phyloP scores from a whole-genome alignment of 2,797 vertebrate genomes.

The Simalia tracyae region DNA sequence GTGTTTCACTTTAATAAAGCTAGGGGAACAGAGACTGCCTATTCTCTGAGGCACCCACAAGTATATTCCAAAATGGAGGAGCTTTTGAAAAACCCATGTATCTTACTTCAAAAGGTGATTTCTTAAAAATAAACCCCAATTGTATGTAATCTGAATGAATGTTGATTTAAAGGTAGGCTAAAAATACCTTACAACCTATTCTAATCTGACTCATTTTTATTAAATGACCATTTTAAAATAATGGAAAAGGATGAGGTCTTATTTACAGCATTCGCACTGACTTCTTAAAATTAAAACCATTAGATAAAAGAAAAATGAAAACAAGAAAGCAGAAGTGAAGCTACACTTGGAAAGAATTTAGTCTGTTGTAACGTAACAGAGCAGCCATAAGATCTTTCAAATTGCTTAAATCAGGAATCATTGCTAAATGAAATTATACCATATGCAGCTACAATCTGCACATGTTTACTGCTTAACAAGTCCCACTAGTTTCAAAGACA shows the following conservation, averaged over 20 bases:
- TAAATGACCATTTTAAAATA: background rate
- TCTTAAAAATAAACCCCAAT: background rate
- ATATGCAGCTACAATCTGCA: background rate
- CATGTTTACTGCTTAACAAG: background rate
- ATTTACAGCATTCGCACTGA: background rate
- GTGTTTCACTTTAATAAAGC: conserved; percentile 68
- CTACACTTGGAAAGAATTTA: background rate
- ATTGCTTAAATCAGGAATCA: background rate
- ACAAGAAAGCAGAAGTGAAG: background rate
- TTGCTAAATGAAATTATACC: background rate
- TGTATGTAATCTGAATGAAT: background rate
- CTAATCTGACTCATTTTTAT: conserved; percentile 4
- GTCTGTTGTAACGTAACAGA: background rate
- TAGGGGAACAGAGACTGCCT: conserved; percentile 12
- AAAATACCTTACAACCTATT: background rate
- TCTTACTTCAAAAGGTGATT: conserved; percentile 71
- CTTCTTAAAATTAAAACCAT: background rate
- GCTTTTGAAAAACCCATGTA: conserved; percentile 37
- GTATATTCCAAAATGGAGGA: conserved; percentile 59
- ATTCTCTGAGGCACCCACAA: conserved; percentile 36
- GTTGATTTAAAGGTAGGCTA: background rate
- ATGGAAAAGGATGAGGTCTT: background rate
- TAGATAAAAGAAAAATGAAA: background rate
- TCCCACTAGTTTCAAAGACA: background rate
- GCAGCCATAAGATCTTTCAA: background rate